A percentile compares a stretch with the other conserved stretches of the same genome.
Evolutionary conservation across 1,140 invertebrate species (phyloP).

Genomic region (Pristionchus pacificus): DNA sequence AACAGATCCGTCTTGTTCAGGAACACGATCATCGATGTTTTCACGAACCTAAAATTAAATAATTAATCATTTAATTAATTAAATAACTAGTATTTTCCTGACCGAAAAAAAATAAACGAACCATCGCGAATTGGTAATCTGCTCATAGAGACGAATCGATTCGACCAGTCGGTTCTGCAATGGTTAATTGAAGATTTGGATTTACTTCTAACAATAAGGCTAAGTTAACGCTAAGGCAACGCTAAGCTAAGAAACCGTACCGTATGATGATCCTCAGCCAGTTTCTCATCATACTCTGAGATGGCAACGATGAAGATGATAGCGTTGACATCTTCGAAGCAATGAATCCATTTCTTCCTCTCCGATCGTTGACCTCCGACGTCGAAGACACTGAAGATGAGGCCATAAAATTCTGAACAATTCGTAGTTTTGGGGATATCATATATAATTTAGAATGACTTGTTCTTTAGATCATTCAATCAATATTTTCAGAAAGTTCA

Average conservation of each 20-base stretch:
- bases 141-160: constrained; percentile 67
- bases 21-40: constrained; percentile 57
- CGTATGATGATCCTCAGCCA: constrained; percentile 58
- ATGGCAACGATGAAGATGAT: constrained; percentile 60
- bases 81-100: background rate
- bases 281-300: constrained; percentile 54
- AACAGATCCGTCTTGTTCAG: constrained; percentile 38
- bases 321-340: constrained; percentile 61
- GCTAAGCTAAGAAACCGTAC: constrained; percentile 26
- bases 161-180: constrained; percentile 60
- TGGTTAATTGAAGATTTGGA: background rate
- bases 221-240: background rate
- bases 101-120: constrained; percentile 20
- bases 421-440: no score
- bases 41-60: constrained; percentile 42
- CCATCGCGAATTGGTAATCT: constrained; percentile 67
- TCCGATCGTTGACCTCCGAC: constrained; percentile 63
- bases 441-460: no score
- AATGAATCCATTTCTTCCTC: constrained; percentile 63
- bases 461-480: background rate
- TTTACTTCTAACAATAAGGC: background rate
- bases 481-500: no score
- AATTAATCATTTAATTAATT: no score
- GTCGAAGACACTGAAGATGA: constrained; percentile 58
- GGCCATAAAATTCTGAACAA: background rate